Evolutionary conservation across 2,113 vertebrate species (phyloP), one percentile per base, ranked within the genome.

Genomic region (Cyanoliseus patagonus): DNA sequence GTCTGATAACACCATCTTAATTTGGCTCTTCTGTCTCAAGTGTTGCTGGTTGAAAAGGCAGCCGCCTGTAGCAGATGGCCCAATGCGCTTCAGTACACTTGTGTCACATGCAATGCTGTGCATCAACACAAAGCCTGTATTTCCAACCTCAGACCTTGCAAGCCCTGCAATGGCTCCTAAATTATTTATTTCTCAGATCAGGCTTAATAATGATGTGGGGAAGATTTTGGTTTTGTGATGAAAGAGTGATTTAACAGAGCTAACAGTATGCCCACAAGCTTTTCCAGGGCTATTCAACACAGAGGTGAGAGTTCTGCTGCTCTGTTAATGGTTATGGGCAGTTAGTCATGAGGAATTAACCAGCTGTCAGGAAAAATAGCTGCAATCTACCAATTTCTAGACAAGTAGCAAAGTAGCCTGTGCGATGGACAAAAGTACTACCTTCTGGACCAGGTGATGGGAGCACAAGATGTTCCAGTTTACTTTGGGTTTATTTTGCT

Each of bases 101-200:
- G 0, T 1, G 1, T 39, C 41, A 17, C 72, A 53, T 7, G 22
- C 28, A 8, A 1, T 2, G 72, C 46, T 55, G 10, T 7, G 49
- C 62, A 7, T 17, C 10, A 1, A 31, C 68, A 83, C n/a, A 30
- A 27, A 67, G 30, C 59, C 66, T 59, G 61, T 39, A 10, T 46
- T 28, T 41, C 55, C 77, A 74, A 1, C 75, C 72, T 55, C 76
- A 42, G 64, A 20, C 51, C 46, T 78, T 8, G 0, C 42, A 7
- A 81, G 20, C 35, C 44, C 55, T 52, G 35, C 7, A 13, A 57
- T 27, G 8, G 3, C 62, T 52, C 80, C 66, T 86, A 41, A 64
- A 73, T 91, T 11, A 86, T 81, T 83, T 86, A 66, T 52, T 84
- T 78, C 80, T 49, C 52, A 44, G 17, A 27, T 61, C 47, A 64